Evolutionary conservation across 2,113 vertebrate species (phyloP).

Genomic region (Thamnophis sirtalis): DNA sequence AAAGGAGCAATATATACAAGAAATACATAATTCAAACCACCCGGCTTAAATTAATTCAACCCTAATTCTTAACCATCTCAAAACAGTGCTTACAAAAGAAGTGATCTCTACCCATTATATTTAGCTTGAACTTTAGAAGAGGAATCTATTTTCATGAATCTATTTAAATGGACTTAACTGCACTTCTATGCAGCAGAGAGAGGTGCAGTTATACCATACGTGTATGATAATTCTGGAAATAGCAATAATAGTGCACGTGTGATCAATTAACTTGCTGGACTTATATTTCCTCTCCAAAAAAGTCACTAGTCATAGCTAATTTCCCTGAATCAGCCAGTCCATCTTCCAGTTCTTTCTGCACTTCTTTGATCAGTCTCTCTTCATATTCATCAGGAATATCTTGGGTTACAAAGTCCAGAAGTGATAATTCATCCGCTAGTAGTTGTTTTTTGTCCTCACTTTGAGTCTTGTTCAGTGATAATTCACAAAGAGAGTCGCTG

Average conservation of each 20-base stretch:
- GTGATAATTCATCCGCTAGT: conserved; percentile 36
- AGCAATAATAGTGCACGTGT: neutral
- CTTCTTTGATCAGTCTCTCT: conserved; percentile 58
- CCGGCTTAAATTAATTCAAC: conserved; percentile 8
- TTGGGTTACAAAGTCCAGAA: conserved; percentile 51
- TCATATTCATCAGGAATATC: conserved; percentile 43
- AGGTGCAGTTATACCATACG: neutral
- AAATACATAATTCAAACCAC: conserved; percentile 14
- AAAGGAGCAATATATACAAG: accelerated
- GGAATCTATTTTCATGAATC: neutral
- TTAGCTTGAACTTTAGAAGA: conserved; percentile 21
- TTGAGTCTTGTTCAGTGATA: conserved; percentile 35
- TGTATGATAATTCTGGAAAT: neutral
- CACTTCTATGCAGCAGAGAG: conserved; percentile 55
- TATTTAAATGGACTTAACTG: conserved; percentile 43
- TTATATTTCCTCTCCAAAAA: conserved; percentile 64
- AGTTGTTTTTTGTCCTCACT: conserved; percentile 5
- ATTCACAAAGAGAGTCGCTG: conserved; percentile 62
- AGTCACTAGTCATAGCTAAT: conserved; percentile 28
- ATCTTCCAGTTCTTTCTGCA: conserved; percentile 60
- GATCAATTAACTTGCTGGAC: conserved; percentile 14
- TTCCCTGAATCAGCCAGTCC: conserved; percentile 39
- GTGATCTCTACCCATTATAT: neutral
- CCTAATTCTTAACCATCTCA: conserved; percentile 6
- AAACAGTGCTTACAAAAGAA: conserved; percentile 14